A percentile compares a stretch with the other conserved stretches of the same genome.
Evolutionary conservation across 2,113 vertebrate genomes (phyloP).

Genomic region (Coreoperca whiteheadi): DNA sequence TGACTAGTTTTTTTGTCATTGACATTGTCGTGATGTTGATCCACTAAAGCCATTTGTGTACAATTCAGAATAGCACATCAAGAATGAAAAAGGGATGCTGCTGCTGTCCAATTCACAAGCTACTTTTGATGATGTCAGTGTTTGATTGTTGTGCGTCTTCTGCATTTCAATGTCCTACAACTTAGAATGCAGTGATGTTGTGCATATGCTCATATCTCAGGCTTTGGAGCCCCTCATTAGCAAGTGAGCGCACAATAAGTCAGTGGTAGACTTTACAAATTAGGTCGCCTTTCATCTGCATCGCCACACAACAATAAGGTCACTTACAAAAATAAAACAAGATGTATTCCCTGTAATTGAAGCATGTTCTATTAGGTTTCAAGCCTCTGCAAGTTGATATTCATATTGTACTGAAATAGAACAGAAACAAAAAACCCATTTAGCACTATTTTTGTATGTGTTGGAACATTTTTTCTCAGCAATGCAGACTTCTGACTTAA

Average conservation of each 20-base stretch:
- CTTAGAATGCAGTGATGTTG: constrained; percentile 9
- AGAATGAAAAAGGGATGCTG: not conserved
- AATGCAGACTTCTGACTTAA: not conserved
- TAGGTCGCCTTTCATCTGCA: constrained; percentile 53
- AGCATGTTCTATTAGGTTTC: constrained; percentile 31
- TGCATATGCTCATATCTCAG: constrained; percentile 21
- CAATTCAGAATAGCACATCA: not conserved
- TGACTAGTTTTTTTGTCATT: constrained; percentile 8
- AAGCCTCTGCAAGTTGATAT: constrained; percentile 8
- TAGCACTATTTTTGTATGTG: not conserved
- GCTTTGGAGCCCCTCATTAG: constrained; percentile 56
- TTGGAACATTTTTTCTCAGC: not conserved
- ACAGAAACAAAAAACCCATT: not conserved
- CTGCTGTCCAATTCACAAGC: constrained; percentile 20
- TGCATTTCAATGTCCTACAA: constrained; percentile 32
- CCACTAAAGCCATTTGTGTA: not conserved
- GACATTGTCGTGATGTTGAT: constrained; percentile 30
- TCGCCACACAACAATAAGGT: constrained; percentile 61
- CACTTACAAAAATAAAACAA: constrained; percentile 59
- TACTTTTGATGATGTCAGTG: constrained; percentile 1
- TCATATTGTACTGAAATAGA: constrained; percentile 26
- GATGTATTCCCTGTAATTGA: constrained; percentile 44
- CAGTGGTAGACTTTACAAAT: constrained; percentile 59
- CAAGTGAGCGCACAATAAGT: constrained; percentile 43
- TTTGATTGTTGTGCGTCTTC: constrained; percentile 24